Base-by-base conservation (phyloP, 2,797 vertebrate genomes). In the Phrynocephalus forsythii region DNA sequence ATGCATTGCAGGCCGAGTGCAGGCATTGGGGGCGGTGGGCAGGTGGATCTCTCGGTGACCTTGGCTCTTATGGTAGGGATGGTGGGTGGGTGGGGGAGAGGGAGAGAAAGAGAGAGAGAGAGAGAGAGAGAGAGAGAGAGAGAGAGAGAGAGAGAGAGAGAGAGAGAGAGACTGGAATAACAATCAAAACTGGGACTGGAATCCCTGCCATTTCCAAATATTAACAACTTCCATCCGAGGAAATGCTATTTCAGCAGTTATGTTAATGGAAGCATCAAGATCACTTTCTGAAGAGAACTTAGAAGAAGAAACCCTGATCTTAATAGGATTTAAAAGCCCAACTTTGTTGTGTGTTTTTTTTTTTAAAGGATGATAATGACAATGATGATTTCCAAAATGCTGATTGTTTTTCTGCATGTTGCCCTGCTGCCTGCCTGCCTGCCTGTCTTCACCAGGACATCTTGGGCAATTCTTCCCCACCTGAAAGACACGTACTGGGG, bases 181-280 rank as follows among this genome's bases (percentile, higher is more conserved):
- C 97, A 97, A 96, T 96, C 96, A 95, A 93, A 97, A 87, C 93
- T 86, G 3, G 95, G 95, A 93, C 88, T 63, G 95, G 96, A 96
- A 96, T 96, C 94, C 94, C 91, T 67, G 95, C 96, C 96, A 93
- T 96, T 97, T 96, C 97, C 97, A 97, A 97, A 97, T 97, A 96
- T 96, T 96, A 96, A 97, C 96, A 96, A 96, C 96, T 97, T 97
- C 95, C 95, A 96, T 96, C 95, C 96, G 95, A 97, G 95, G 93
- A 97, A 97, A 96, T 94, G 97, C 97, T 97, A 97, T 95, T 95
- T 95, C 96, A 97, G 97, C 97, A 96, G 93, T 97, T 97, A 97
- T 97, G 97, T 89, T 97, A 96, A 97, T 96, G 92, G 87, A 63
- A 91, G 91, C 95, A 96, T 97, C 96, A 93, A 92, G 96, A 94